Conservation (phyloP, 1,140 invertebrate species). For the Drosophila micromelanica region DNA sequence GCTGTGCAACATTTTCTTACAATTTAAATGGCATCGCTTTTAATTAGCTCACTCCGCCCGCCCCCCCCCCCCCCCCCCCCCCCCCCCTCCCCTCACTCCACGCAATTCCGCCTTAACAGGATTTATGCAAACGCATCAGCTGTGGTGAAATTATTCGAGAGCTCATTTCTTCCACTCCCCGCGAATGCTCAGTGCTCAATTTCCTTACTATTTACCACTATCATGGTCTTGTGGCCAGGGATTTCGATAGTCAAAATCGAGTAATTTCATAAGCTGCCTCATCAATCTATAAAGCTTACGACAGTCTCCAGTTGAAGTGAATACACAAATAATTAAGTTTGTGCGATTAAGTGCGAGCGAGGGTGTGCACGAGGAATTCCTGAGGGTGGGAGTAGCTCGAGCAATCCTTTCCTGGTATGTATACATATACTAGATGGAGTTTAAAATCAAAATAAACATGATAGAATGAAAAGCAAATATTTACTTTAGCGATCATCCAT, state of each 20-base stretch:
- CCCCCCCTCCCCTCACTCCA: neutral
- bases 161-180: constrained; percentile 4
- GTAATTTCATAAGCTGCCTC: constrained; percentile 12
- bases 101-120: constrained; percentile 22
- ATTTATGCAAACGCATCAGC: constrained; percentile 64
- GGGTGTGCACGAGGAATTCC: too few species aligned
- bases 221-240: constrained; percentile 26
- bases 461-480: too few species aligned
- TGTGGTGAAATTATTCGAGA: constrained; percentile 47
- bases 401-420: too few species aligned
- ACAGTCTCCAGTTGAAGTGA: neutral
- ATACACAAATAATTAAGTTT: constrained; percentile 2
- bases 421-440: too few species aligned
- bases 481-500: too few species aligned
- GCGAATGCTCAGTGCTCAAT: constrained; percentile 7
- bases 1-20: constrained; percentile 55
- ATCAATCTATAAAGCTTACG: constrained; percentile 34
- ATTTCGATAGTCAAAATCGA: constrained; percentile 44
- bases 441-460: too few species aligned
- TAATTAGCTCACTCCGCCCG: constrained; percentile 48
- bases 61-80: neutral
- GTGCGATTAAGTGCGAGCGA: too few species aligned
- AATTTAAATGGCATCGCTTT: constrained; percentile 56
- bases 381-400: too few species aligned
- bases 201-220: constrained; percentile 40